Evolutionary conservation across 2,113 vertebrate genomes (phyloP), one percentile per base, ranked within the genome.

Genomic region (Dendrocopos noguchii): DNA sequence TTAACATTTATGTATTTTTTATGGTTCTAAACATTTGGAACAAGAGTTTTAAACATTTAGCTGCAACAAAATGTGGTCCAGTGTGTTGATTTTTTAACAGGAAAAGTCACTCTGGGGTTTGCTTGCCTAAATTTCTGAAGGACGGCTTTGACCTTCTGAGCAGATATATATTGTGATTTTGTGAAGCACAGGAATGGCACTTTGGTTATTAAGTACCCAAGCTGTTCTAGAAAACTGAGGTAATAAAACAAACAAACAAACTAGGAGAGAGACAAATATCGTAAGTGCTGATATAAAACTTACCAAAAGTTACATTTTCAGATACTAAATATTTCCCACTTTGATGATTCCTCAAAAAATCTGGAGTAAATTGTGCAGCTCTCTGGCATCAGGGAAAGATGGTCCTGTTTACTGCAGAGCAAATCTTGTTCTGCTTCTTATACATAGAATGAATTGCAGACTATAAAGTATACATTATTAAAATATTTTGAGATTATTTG

Each of bases 1-100:
- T 80, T 83, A 91, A 77, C 76, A 74, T 95, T 93, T 94, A 95
- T 94, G 88, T 88, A 92, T 94, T 91, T 94, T 95, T 95, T 83
- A 95, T 95, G 88, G n/a, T 85, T 64, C 52, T 70, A 90, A 95
- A 93, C 80, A 91, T 53, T 29, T 46, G 88, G 68, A 95, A 84
- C 91, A 91, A 78, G 80, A 60, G 53, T 88, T 95, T 94, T 90
- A 95, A 96, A 91, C 76, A 88, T 95, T 91, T 80, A 93, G 46
- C 71, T 71, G 56, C 42, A 78, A 80, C 34, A 80, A 83, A 95
- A 76, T 42, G 42, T 31, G 9, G 28, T n/a, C 82, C 6, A 0
- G 3, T 87, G 16, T 46, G 68, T 46, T 66, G 20, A 39, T 34
- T 36, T 75, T 90, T 78, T 6, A 63, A 33, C 16, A 60, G 46